A percentile compares a stretch with the other conserved stretches of the same genome.
phyloP scores from a whole-genome alignment of 2,797 vertebrate genomes.

The Eleutherodactylus coqui region DNA sequence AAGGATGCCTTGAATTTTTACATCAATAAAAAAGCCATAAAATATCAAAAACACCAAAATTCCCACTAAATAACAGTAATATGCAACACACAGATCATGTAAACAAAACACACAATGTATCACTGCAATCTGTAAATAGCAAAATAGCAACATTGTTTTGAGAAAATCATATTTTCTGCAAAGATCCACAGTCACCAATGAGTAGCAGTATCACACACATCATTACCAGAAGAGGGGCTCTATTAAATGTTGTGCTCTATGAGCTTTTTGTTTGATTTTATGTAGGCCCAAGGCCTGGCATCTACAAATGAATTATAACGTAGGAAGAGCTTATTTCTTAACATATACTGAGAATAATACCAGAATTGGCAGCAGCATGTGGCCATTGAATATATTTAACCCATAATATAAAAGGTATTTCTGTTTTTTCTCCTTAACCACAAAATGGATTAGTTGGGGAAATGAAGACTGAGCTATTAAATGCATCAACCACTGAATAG shows the following conservation, averaged over 20 bases:
- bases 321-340: not conserved
- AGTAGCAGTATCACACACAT: not conserved
- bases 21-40: not conserved
- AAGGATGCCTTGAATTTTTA: not conserved
- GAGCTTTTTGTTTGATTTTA: slow-evolving; percentile 26
- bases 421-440: not conserved
- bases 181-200: too few relatives aligned
- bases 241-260: not conserved
- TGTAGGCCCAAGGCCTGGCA: slow-evolving; percentile 44
- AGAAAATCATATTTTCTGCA: not conserved
- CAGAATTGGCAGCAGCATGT: not conserved
- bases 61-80: not conserved
- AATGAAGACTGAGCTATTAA: not conserved
- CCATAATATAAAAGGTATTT: not conserved
- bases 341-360: not conserved
- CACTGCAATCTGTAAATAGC: not conserved
- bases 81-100: not conserved
- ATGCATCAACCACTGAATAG: not conserved
- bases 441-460: not conserved
- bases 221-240: not conserved
- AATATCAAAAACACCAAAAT: too few relatives aligned
- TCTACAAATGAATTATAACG: slow-evolving; percentile 28
- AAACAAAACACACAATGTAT: not conserved
- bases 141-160: not conserved
- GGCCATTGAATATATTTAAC: not conserved